Conservation (phyloP, 1,140 invertebrate genomes). For the Orius insidiosus region DNA sequence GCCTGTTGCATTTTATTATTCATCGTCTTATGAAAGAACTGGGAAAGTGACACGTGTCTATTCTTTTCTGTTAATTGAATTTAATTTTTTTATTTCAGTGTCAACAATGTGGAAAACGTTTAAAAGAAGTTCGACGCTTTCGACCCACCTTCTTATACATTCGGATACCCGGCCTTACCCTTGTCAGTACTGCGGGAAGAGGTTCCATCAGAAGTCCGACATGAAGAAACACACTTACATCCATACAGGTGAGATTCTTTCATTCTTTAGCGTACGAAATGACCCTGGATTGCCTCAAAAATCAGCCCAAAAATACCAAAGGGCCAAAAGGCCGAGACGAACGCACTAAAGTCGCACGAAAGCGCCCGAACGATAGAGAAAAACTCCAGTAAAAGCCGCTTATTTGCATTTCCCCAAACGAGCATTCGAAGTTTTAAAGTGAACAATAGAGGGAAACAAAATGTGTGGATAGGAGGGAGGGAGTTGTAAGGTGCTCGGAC, state of each 20-base stretch:
- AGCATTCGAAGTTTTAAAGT: too few species aligned
- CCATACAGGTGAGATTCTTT: constrained; percentile 69
- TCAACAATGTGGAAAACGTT: constrained; percentile 95
- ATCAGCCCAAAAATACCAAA: too few species aligned
- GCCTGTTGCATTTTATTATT: constrained; percentile 3
- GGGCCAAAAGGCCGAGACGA: too few species aligned
- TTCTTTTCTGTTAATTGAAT: not conserved
- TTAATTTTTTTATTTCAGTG: constrained; percentile 48
- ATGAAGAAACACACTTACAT: constrained; percentile 99
- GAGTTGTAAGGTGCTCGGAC: too few species aligned
- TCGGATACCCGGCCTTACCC: constrained; percentile 92
- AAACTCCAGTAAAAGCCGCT: too few species aligned
- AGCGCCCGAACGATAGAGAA: too few species aligned
- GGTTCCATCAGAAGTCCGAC: constrained; percentile 98
- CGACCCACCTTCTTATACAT: constrained; percentile 95
- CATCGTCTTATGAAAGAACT: not conserved
- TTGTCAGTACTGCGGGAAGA: constrained; percentile 90
- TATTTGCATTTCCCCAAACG: too few species aligned
- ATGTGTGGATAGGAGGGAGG: too few species aligned
- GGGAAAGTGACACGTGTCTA: not conserved
- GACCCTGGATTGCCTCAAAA: too few species aligned
- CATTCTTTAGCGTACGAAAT: too few species aligned
- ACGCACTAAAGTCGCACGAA: too few species aligned
- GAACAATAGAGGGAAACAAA: too few species aligned
- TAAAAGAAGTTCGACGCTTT: constrained; percentile 92